These are phyloP conservation scores for Nowickia ferox DNA, from an alignment of 2,888 invertebrate genomes.

Conservation along the genomic window DNA sequence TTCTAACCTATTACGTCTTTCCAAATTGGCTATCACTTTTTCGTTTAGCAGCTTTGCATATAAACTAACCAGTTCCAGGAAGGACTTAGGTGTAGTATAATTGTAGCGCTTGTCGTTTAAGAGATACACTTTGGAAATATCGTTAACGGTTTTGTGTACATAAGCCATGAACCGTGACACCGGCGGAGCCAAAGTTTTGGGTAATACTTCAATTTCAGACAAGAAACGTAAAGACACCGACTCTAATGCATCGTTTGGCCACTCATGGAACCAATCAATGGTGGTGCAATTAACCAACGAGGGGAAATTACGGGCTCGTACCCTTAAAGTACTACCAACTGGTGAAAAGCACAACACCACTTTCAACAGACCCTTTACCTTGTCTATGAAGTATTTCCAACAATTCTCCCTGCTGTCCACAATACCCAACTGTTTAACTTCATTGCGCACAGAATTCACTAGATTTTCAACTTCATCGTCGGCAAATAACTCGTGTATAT, in stretches of 20 bases:
- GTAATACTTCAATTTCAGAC: constrained; percentile 86
- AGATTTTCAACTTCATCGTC: constrained; percentile 96
- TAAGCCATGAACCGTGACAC: constrained; percentile 95
- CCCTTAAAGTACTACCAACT: constrained; percentile 93
- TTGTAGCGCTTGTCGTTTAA: constrained; percentile 95
- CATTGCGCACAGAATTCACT: constrained; percentile 89
- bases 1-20: constrained; percentile 91
- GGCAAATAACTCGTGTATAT: constrained; percentile 94
- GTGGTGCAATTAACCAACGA: constrained; percentile 96
- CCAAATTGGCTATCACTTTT: constrained; percentile 88
- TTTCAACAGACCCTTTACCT: constrained; percentile 91
- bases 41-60: constrained; percentile 89
- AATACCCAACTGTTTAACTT: constrained; percentile 92
- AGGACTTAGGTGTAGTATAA: constrained; percentile 98
- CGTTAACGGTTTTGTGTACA: constrained; percentile 94
- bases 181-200: constrained; percentile 84
- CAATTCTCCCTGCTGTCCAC: constrained; percentile 95
- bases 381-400: constrained; percentile 97
- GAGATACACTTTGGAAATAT: constrained; percentile 91
- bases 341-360: constrained; percentile 96
- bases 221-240: constrained; percentile 94
- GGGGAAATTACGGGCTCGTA: constrained; percentile 96
- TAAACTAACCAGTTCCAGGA: constrained; percentile 94
- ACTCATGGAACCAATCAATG: constrained; percentile 98
- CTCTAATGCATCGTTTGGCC: constrained; percentile 95